Base-by-base conservation (phyloP, 35 echinoderm and acorn worm species). In the Acanthaster planci region DNA sequence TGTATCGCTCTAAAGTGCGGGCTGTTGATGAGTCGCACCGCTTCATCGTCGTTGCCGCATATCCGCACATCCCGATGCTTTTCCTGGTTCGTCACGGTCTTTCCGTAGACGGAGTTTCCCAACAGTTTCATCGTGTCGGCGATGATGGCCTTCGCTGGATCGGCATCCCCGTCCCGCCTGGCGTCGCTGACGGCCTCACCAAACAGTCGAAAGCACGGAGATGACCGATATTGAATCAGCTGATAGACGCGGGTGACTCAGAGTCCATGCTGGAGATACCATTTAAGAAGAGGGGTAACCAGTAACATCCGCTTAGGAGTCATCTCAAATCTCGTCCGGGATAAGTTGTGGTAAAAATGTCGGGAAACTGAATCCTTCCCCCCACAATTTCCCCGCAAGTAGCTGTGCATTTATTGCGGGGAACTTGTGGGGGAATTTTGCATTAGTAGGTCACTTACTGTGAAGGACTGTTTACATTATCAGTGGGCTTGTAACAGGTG, bases 71-170 rank as follows among this genome's bases (percentile, higher is more conserved):
- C 53, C 8, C 14, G 35, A 36, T 88, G 86, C 29, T 39, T 50
- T 55, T 88, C 86, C 80, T 80, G 37, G 54, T 88, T 88, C 27
- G 86, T 88, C 37, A 89, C 75, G 8, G 77, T 88, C 55, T 88
- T 88, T 6, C 77, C 50, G 38, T 84, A 84, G 4, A 53, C 56
- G 1, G 86, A 88, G 80, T 87, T 87, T 10, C 67, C 85, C 14
- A 87, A 54, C 19, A 87, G n/a, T 54, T 87, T 78, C 85, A 82
- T 84, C 0, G 80, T 90, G 19, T 90, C 87, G 7, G 79, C 87
- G 40, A 90, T 42, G 60, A 90, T 84, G 58, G 56, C 15, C 60
- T 84, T 38, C 19, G 78, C 54, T 17, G 44, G 78, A 53, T 88
- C 52, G 35, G 3, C 8, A 37, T 88, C 86, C 1, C 76, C 78